Conservation (phyloP, 2,888 invertebrate species). For the Ochropleura plecta region DNA sequence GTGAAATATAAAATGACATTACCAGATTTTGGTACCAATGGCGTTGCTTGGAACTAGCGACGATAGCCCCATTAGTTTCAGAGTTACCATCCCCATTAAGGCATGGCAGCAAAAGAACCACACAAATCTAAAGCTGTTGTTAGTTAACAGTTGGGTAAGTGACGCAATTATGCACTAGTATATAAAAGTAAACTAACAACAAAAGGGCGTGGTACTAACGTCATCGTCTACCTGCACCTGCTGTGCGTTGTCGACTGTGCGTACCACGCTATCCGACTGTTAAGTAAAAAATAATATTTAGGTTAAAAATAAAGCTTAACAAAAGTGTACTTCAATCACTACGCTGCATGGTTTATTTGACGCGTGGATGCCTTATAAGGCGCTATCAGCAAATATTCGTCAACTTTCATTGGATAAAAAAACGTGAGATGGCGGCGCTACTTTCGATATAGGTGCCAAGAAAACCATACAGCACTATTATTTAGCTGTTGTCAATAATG, state of each 20-base stretch:
- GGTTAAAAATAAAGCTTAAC: background rate
- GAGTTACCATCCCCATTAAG: background rate
- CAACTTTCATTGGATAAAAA: background rate
- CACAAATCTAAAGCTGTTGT: background rate
- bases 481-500: background rate
- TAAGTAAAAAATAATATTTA: background rate
- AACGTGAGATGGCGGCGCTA: background rate
- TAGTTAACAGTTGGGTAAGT: background rate
- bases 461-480: background rate
- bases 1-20: too few relatives aligned
- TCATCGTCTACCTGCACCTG: background rate
- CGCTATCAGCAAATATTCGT: background rate
- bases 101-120: background rate
- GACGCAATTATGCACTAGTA: background rate
- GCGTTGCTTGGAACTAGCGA: too few relatives aligned
- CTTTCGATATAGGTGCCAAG: background rate
- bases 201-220: background rate
- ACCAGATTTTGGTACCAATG: too few relatives aligned
- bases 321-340: background rate
- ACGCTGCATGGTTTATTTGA: background rate
- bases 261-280: background rate
- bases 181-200: background rate
- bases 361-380: background rate
- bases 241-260: background rate
- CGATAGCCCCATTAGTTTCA: too few relatives aligned